Base-by-base conservation (phyloP, 2,113 vertebrate genomes). In the Cardinalis cardinalis region DNA sequence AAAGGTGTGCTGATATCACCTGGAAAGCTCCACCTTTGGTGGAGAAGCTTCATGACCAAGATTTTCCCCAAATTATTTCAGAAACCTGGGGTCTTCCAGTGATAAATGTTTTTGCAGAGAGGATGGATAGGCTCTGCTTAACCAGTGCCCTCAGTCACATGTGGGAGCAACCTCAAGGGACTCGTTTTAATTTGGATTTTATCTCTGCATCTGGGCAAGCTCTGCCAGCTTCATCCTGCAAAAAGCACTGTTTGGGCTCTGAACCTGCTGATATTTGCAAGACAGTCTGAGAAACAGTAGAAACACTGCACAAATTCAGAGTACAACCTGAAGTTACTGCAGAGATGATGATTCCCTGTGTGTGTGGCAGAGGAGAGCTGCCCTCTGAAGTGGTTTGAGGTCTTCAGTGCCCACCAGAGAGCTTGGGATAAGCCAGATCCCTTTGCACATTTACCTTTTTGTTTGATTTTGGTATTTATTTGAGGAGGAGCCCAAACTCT, bases 171-270 rank as follows among this genome's bases (percentile, higher is more conserved):
- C 40, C 82, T 49, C 60, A 40, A 61, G 55, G 44, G 56, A 49
- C 14, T n/a, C 0, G 11, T 69, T 85, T 73, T 38, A 66, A 49
- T 87, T 64, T 71, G 52, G 44, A 29, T 55, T 31, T 87, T 49
- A 7, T 31, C n/a, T 74, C 40, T 1, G 1, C 44, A 51, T 52
- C 72, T 66, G 0, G 0, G 31, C 0, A 6, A 77, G 23, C 56
- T 90, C 48, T 92, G 76, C 72, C 79, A 74, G 28, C 26, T 52
- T 73, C 10, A 1, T 53, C 59, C 43, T 83, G 21, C 55, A 73
- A 38, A 61, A 66, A n/a, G 11, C 63, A 34, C 14, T 0, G 0
- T 14, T 84, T 68, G 68, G 74, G 49, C 64, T 66, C 48, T 81
- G 60, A 63, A 24, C n/a, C 21, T 36, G 55, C 29, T 88, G 10